Evolutionary conservation across 1,140 invertebrate genomes (phyloP), one percentile per base, ranked within the genome.

Genomic region (Cherax destructor): DNA sequence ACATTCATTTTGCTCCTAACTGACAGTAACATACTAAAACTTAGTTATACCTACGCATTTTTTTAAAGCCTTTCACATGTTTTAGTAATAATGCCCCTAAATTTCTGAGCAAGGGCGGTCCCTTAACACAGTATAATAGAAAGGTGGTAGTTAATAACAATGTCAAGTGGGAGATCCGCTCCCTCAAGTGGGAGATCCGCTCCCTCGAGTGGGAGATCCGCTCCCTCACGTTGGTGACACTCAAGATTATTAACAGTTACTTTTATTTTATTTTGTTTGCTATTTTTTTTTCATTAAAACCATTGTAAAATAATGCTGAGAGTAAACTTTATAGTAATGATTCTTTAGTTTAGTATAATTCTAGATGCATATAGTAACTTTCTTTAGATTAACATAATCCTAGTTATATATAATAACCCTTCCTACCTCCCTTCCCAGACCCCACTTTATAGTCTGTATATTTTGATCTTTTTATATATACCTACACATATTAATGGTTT

Each of bases 151-250:
- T 69, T 50, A 7, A 85, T 69, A 50, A 61, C 50, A 61, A n/a
- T 52, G 59, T 56, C 72, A 56, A 47, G 47, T 52, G 59, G n/a
- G n/a, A n/a, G n/a, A n/a, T n/a, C n/a, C n/a, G n/a, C n/a, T n/a
- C n/a, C n/a, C n/a, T 56, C 72, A 56, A 47, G 47, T 52, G 59
- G n/a, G n/a, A n/a, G n/a, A n/a, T n/a, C n/a, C n/a, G n/a, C n/a
- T n/a, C n/a, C n/a, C n/a, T 30, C 78, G n/a, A n/a, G n/a, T 41
- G 30, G 30, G 30, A 41, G 30, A 41, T 56, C 13, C 52, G 9
- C 52, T 56, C 47, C 72, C n/a, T 30, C 78, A 24, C 83, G 87
- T 89, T 89, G 87, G 87, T 89, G 87, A 83, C 87, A 89, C 87
- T 81, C 79, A 89, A 76, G 78, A 74, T 47, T 47, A 89, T 52